phyloP scores from a whole-genome alignment of 2,797 vertebrate species.

The Sphenopsis melanotis region DNA sequence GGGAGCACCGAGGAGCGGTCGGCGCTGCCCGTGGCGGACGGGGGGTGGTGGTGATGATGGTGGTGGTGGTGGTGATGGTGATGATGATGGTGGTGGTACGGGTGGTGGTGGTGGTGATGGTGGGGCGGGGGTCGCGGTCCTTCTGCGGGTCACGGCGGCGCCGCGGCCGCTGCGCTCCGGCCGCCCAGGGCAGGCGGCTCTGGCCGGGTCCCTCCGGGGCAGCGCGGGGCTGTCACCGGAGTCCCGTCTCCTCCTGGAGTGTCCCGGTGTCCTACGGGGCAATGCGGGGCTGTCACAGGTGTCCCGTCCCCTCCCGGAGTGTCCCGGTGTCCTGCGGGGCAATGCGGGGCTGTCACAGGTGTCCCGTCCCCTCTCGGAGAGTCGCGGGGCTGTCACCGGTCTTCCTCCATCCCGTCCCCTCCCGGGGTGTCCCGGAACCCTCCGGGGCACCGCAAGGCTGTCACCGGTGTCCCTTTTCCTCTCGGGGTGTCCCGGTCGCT shows the following conservation, averaged over 20 bases:
- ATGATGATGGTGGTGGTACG: not conserved
- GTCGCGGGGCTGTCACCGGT: not conserved
- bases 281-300: not conserved
- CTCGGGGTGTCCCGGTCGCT: not conserved
- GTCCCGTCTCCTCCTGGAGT: too few relatives aligned
- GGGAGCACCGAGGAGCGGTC: not conserved
- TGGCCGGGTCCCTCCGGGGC: not conserved
- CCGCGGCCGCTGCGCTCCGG: not conserved
- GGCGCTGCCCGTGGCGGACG: not conserved
- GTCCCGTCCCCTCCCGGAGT: not conserved
- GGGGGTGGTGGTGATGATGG: not conserved
- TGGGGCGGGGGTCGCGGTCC: not conserved
- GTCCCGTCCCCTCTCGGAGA: too few relatives aligned
- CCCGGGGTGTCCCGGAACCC: not conserved
- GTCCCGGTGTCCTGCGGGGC: not conserved
- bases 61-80: too few relatives aligned
- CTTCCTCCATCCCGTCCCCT: not conserved
- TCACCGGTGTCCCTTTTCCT: not conserved
- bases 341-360: too few relatives aligned
- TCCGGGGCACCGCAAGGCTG: fast-evolving
- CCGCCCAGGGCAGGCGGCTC: not conserved
- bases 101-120: too few relatives aligned
- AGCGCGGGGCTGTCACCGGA: not conserved
- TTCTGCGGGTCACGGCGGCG: not conserved
- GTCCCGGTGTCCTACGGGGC: not conserved